A percentile compares a stretch with the other conserved stretches of the same genome.
Evolutionary conservation across 2,888 invertebrate genomes (phyloP).

Genomic region (Chesias legatella): DNA sequence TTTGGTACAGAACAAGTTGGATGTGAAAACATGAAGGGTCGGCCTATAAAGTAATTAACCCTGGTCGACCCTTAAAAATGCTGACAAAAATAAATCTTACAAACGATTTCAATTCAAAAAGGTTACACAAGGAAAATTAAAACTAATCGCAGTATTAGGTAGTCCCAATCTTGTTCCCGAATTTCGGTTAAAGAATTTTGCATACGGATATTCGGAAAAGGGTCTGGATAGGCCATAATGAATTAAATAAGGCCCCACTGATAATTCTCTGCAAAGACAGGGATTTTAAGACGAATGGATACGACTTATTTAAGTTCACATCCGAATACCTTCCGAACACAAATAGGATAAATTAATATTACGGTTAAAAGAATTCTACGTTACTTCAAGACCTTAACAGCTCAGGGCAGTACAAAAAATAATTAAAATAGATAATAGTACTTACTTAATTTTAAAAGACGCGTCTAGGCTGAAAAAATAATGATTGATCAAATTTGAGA

Average conservation of each 20-base stretch:
- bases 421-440: too few relatives aligned
- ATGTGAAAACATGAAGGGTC: too few relatives aligned
- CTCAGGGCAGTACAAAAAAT: too few relatives aligned
- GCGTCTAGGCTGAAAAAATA: too few relatives aligned
- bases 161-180: slow-evolving; percentile 48
- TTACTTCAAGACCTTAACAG: too few relatives aligned
- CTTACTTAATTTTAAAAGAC: too few relatives aligned
- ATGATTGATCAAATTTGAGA: too few relatives aligned
- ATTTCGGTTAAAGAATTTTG: slow-evolving; percentile 59
- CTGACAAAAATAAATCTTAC: not conserved
- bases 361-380: too few relatives aligned
- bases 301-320: not conserved
- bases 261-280: slow-evolving; percentile 59
- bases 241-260: slow-evolving; percentile 74
- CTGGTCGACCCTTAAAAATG: not conserved
- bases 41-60: too few relatives aligned
- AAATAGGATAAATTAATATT: too few relatives aligned
- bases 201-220: slow-evolving; percentile 60
- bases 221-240: slow-evolving; percentile 65
- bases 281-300: slow-evolving; percentile 38
- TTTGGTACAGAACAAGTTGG: too few relatives aligned
- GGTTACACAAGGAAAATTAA: slow-evolving; percentile 24
- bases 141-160: slow-evolving; percentile 32
- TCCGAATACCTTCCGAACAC: too few relatives aligned
- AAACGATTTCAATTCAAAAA: slow-evolving; percentile 17